A percentile compares a stretch with the other conserved stretches of the same genome.
Evolutionary conservation across 2,113 vertebrate genomes (phyloP).

Genomic region (Cyanoderma ruficeps): DNA sequence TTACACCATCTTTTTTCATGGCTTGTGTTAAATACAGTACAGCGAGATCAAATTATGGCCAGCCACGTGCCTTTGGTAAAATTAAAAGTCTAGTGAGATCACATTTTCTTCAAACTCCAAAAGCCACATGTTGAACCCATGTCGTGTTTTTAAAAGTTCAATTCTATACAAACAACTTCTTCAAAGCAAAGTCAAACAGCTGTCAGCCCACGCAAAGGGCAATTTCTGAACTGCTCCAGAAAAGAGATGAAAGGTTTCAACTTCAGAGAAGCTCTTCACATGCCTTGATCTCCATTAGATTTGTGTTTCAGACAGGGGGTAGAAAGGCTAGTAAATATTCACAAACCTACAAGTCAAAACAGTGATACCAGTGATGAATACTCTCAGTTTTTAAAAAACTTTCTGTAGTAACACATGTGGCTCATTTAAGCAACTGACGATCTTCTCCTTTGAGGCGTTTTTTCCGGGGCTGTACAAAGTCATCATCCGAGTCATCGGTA

Average conservation of each 20-base stretch:
- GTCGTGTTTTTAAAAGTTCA: constrained; percentile 45
- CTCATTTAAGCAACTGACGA: constrained; percentile 72
- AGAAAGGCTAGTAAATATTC: constrained; percentile 50
- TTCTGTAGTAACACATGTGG: neutral
- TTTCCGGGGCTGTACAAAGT: constrained; percentile 80
- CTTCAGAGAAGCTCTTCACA: constrained; percentile 1
- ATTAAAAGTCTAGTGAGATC: constrained; percentile 46
- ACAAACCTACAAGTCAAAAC: constrained; percentile 50
- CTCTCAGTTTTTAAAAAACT: neutral
- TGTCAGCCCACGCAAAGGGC: neutral
- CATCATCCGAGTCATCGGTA: constrained; percentile 77
- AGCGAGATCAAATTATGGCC: constrained; percentile 42
- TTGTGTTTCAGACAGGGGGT: neutral
- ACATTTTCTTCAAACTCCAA: constrained; percentile 57
- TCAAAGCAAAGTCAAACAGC: constrained; percentile 37
- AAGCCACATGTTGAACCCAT: constrained; percentile 59
- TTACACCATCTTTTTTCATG: constrained; percentile 39
- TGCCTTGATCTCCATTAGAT: neutral
- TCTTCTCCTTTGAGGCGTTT: constrained; percentile 82
- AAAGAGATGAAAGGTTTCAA: constrained; percentile 20
- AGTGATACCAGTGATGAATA: constrained; percentile 57
- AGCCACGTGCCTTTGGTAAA: constrained; percentile 67
- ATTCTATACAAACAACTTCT: constrained; percentile 31
- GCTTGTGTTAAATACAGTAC: constrained; percentile 52
- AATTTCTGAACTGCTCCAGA: constrained; percentile 19